These are phyloP conservation scores for Matsumurasca onukii DNA, from an alignment of 1,140 invertebrate species.

Conservation along the genomic window DNA sequence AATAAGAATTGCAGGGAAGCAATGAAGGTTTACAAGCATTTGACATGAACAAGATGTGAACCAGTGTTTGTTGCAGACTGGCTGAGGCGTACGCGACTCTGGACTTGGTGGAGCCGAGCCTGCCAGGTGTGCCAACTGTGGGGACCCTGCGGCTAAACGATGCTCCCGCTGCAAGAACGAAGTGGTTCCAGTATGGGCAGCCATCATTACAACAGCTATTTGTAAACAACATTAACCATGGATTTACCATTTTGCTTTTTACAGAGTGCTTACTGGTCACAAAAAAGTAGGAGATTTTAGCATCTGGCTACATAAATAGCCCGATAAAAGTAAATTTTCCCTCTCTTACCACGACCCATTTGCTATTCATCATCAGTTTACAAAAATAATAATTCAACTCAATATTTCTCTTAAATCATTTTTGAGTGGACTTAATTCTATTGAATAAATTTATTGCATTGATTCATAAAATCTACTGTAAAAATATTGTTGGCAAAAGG, in stretches of 20 bases:
- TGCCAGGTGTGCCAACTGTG: slow-evolving; percentile 55
- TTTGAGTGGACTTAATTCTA: too few relatives aligned
- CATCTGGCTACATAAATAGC: too few relatives aligned
- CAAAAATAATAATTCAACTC: background rate
- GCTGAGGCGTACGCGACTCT: slow-evolving; percentile 55
- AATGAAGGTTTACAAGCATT: too few relatives aligned
- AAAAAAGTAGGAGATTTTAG: background rate
- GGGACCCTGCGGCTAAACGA: slow-evolving; percentile 54
- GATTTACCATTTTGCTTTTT: slow-evolving; percentile 14
- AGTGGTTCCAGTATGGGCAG: too few relatives aligned
- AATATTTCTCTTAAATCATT: background rate
- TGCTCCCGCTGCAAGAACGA: slow-evolving; percentile 58
- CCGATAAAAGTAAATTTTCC: too few relatives aligned
- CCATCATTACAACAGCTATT: too few relatives aligned
- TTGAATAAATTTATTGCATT: too few relatives aligned
- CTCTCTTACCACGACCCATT: background rate
- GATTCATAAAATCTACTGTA: too few relatives aligned
- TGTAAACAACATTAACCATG: slow-evolving; percentile 50
- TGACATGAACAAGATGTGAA: too few relatives aligned
- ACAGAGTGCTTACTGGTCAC: background rate
- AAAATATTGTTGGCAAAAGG: too few relatives aligned
- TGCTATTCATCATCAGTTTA: background rate
- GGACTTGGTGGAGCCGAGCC: slow-evolving; percentile 54
- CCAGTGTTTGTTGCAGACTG: slow-evolving; percentile 47
- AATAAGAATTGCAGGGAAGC: too few relatives aligned